Conservation (phyloP, 1,140 invertebrate genomes). For the Aphelinus certus region DNA sequence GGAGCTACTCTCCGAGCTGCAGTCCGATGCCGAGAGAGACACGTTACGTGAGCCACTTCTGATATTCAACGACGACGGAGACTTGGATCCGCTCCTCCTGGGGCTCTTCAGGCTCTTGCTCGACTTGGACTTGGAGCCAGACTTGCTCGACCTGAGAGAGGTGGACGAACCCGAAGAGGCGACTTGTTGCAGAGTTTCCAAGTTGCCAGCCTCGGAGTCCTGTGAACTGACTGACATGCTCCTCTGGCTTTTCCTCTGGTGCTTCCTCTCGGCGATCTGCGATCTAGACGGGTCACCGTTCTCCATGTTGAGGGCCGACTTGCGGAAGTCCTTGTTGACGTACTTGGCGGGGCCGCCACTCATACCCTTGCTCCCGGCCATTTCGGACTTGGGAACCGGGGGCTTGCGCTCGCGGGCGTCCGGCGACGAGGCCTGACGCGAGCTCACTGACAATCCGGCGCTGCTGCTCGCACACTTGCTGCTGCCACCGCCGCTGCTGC, state of each 20-base stretch:
- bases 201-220: conserved; percentile 48
- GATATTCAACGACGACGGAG: conserved; percentile 42
- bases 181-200: conserved; percentile 9
- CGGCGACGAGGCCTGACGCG: conserved; percentile 51
- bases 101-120: not conserved
- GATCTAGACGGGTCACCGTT: conserved; percentile 56
- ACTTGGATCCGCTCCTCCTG: conserved; percentile 47
- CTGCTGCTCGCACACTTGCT: not conserved
- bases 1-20: conserved; percentile 52
- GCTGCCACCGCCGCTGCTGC: conserved; percentile 7
- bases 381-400: conserved; percentile 61
- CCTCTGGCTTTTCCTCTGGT: conserved; percentile 52
- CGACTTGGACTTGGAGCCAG: conserved; percentile 35
- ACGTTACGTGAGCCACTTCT: conserved; percentile 3
- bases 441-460: conserved; percentile 51
- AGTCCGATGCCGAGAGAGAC: conserved; percentile 47
- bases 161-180: conserved; percentile 37
- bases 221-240: conserved; percentile 57
- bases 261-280: conserved; percentile 49
- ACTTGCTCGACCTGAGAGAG: conserved; percentile 40
- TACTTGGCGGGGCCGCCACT: conserved; percentile 53
- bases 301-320: conserved; percentile 79
- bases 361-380: conserved; percentile 53
- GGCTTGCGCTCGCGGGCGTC: conserved; percentile 61
- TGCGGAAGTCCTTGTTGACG: conserved; percentile 80